phyloP scores from a whole-genome alignment of 2,888 invertebrate genomes.

The Hypercompe scribonia region DNA sequence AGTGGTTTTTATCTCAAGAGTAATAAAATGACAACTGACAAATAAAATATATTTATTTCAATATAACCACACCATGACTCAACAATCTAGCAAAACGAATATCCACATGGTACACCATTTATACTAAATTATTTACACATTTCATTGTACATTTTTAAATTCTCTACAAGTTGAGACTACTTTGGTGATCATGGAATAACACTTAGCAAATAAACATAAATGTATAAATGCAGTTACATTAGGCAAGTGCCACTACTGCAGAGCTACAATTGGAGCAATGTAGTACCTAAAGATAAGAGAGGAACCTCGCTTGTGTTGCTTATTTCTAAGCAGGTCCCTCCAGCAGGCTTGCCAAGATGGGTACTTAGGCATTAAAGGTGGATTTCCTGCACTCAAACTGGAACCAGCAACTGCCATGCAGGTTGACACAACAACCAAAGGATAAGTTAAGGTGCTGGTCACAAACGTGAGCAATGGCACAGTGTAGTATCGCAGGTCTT shows the following conservation, averaged over 20 bases:
- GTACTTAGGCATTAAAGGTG: slow-evolving; percentile 94
- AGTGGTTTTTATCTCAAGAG: background rate
- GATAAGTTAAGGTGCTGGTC: slow-evolving; percentile 95
- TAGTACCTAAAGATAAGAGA: slow-evolving; percentile 92
- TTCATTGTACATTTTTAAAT: slow-evolving; percentile 70
- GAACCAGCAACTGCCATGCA: slow-evolving; percentile 95
- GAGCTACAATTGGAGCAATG: slow-evolving; percentile 80
- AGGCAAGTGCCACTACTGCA: slow-evolving; percentile 68
- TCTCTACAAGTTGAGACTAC: slow-evolving; percentile 74
- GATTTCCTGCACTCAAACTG: slow-evolving; percentile 92
- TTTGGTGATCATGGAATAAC: slow-evolving; percentile 83
- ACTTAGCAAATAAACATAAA: slow-evolving; percentile 83
- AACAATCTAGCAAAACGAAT: slow-evolving; percentile 82
- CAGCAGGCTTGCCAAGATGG: slow-evolving; percentile 94
- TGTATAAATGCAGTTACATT: slow-evolving; percentile 77
- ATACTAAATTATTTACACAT: slow-evolving; percentile 84
- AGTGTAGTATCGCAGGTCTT: slow-evolving; percentile 87
- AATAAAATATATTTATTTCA: slow-evolving; percentile 82
- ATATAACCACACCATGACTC: slow-evolving; percentile 77
- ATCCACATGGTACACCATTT: slow-evolving; percentile 80
- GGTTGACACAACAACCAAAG: slow-evolving; percentile 95
- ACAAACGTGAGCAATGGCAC: slow-evolving; percentile 89
- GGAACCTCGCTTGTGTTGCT: slow-evolving; percentile 95
- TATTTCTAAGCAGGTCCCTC: slow-evolving; percentile 90
- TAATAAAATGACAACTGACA: slow-evolving; percentile 57